Conservation (phyloP, 2,888 invertebrate genomes). For the Liodrosophila aerea region DNA sequence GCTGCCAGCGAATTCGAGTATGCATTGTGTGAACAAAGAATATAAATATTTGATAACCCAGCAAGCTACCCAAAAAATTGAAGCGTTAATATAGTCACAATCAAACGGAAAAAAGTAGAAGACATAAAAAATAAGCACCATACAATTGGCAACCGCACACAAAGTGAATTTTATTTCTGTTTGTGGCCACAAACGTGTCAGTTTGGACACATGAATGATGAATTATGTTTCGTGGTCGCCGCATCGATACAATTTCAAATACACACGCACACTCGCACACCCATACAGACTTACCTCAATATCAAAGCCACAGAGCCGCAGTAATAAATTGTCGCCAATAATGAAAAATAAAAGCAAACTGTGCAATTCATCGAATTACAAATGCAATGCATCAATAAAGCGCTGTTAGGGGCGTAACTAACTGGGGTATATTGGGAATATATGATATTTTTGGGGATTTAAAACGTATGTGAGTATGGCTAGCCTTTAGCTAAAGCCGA, state of each 20-base stretch:
- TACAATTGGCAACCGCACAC: conserved; percentile 57
- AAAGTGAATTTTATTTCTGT: conserved; percentile 73
- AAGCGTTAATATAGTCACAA: conserved; percentile 33
- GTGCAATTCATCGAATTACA: not conserved
- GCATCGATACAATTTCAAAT: conserved; percentile 35
- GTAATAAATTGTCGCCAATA: conserved; percentile 33
- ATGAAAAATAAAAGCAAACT: not conserved
- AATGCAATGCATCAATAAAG: conserved; percentile 16
- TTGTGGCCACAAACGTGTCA: conserved; percentile 76
- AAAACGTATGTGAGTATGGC: too few relatives aligned
- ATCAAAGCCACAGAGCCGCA: conserved; percentile 27
- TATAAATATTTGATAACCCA: conserved; percentile 60
- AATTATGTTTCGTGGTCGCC: conserved; percentile 58
- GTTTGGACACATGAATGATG: conserved; percentile 73
- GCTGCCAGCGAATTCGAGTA: conserved; percentile 19
- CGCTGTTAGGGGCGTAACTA: too few relatives aligned
- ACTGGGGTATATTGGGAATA: too few relatives aligned
- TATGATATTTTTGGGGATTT: too few relatives aligned
- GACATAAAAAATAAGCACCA: conserved; percentile 37
- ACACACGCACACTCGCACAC: conserved; percentile 21
- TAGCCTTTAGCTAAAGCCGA: too few relatives aligned
- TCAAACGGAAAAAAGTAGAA: conserved; percentile 8
- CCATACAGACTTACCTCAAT: conserved; percentile 30
- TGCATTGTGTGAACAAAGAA: conserved; percentile 39
- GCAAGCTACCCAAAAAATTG: conserved; percentile 3